Base-by-base conservation (phyloP, 1,140 invertebrate genomes). In the Aphis craccivora region DNA sequence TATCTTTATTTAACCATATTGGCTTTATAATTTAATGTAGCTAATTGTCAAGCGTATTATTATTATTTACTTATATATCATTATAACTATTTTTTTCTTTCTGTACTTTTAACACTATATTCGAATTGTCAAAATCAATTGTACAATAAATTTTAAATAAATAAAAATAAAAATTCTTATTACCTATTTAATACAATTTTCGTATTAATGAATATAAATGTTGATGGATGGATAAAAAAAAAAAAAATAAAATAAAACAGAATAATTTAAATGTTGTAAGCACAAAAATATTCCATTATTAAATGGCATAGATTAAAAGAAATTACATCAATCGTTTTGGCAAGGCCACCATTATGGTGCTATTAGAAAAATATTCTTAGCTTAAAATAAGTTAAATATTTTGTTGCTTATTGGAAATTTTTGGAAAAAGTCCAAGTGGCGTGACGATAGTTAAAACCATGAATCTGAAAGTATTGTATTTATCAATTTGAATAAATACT, bases 301-400 rank as follows among this genome's bases (percentile, higher is more conserved):
- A 45, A 86, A 86, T 45, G 11, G 84, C 25, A 86, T 18, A 86
- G 40, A 45, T 86, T 48, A 86, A 30, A 45, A 43, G 25, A 48
- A 35, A 88, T 35, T 3, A 35, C 45, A 1, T 23, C 48, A 53
- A 20, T 53, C 0, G 37, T 90, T 90, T 90, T 90, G 89, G 53
- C 89, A 67, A 90, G 23, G 18, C 5, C 25, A 35, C 89, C 6
- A n/a, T 9, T 8, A 30, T 30, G 5, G 9, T 40, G 22, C 25
- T 23, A 35, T 67, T 37, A 60, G 89, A 60, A 43, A 40, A 60
- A 90, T 43, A 67, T 67, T 37, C 37, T n/a, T 43, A 67, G 22
- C 67, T 43, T 90, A 37, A 67, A 90, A 90, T 90, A 43, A 90
- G 37, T 90, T 55, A 40, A 90, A 90, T 14, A 30, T 67, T 90